Evolutionary conservation across 2,888 invertebrate species (phyloP), one percentile per base, ranked within the genome.

Genomic region (Folsomia candida): DNA sequence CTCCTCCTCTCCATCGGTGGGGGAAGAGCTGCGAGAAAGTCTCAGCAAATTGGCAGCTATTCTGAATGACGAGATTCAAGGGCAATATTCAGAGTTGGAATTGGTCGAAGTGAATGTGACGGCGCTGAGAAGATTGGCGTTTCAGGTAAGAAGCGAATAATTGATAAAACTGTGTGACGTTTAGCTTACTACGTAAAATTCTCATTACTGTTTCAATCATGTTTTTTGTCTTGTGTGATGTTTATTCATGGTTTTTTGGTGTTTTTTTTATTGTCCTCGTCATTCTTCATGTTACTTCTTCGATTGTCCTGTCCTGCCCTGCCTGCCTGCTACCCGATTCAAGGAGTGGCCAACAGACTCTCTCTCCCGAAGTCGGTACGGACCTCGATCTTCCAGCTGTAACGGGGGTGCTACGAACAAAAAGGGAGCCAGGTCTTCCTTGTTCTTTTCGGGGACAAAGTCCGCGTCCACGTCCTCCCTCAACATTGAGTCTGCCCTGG

Each of bases 401-500:
- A n/a, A n/a, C n/a, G n/a, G n/a, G n/a, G n/a, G n/a, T n/a, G n/a
- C n/a, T n/a, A n/a, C n/a, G n/a, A n/a, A n/a, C n/a, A n/a, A n/a
- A n/a, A n/a, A n/a, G n/a, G n/a, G n/a, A n/a, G n/a, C n/a, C n/a
- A n/a, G n/a, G n/a, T n/a, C n/a, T n/a, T n/a, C n/a, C n/a, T n/a
- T n/a, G n/a, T n/a, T n/a, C n/a, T n/a, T n/a, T n/a, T n/a, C n/a
- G n/a, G 22, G 54, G 54, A 54, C 54, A 47, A 18, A 9, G 6
- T 54, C 54, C 54, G n/a, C 20, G 20, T 54, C 54, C 54, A 20
- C 11, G 11, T 84, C 84, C 71, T 85, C 84, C 80, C 81, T 85
- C 64, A 84, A 85, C 58, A 84, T 86, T 72, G 85, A 85, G 80
- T 83, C 82, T 72, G 86, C 85, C 9, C 81, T 86, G 26, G 85